Evolutionary conservation across 2,113 vertebrate genomes (phyloP), one percentile per base, ranked within the genome.

Genomic region (Notothenia rossii): DNA sequence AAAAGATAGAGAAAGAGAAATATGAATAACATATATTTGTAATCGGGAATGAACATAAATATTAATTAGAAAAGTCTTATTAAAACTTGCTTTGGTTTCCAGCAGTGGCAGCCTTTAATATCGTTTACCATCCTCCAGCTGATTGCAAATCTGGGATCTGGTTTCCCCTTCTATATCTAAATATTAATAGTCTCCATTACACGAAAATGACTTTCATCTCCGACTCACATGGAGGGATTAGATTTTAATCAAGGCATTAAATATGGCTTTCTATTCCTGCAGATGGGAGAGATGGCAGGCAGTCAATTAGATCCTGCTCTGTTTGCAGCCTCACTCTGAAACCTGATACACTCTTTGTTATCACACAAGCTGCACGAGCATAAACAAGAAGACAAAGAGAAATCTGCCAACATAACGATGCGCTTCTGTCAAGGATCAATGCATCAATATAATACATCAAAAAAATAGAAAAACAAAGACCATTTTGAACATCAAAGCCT

Each of bases 141-240:
- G 90, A 89, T 91, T 86, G 75, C 82, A 69, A 88, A 91, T 87
- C 76, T 85, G 84, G 81, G 87, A 91, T 87, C 76, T 85, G 84
- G 81, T 89, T 90, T 92, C 89, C 36, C 85, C 82, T 88, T 90
- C 76, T 82, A 80, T 91, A 83, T 90, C 87, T 84, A 88, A 94
- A 94, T 94, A 94, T 93, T 94, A 94, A 95, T 94, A 93, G 93
- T 91, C 85, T 90, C 94, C 89, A 92, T 94, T 94, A 93, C 89
- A 90, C 3, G 71, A 90, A 92, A 93, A 94, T 93, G 73, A 91
- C 93, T 93, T 94, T 94, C 87, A 91, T 91, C 89, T 92, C 87
- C 55, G 75, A 88, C 88, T 92, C 85, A 83, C 85, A 83, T 86
- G 88, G 84, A 91, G 81, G 89, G 79, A 92, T 93, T 92, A 92